Base-by-base conservation (phyloP, 2,888 invertebrate species). In the Tipula unca region DNA sequence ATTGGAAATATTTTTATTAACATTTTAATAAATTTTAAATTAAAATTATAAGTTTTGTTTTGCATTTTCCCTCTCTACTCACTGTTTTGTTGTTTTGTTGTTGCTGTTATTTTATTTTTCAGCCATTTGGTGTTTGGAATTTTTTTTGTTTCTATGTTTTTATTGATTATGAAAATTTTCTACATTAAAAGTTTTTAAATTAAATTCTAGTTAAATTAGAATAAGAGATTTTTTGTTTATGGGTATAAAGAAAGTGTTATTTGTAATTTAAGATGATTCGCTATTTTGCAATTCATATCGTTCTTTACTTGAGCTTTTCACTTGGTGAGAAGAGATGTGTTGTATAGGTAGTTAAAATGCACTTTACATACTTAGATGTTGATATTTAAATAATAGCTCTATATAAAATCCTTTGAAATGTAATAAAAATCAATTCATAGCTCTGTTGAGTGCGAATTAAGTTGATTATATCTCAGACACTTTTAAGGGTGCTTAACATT, bases 1-100 rank as follows among this genome's bases (percentile, higher is more conserved):
- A 69, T 69, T 69, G 69, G 25, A 69, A 69, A 69, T 69, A 69
- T 69, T 69, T 69, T 69, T 69, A 69, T 69, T 69, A 69, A 69
- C 69, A 69, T 69, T 69, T 69, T 69, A 69, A 69, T 69, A 69
- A 69, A 69, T 69, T 69, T 69, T 69, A 69, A 69, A 69, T 69
- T 25, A 20, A 25, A 69, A 69, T 69, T 69, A 13, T 2, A 25
- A 8, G 25, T 69, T 48, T 48, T 48, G 48, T 39, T 39, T 39
- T 17, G 48, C 1, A 32, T 32, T 32, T 32, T 1, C 6, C 3
- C 17, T 48, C 3, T 48, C 3, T 10, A 25, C 69, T 69, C 69
- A 25, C 3, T 48, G n/a, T 17, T 5, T 48, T 48, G 48, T 14
- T 39, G 10, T 39, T 39, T 32, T 17, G 25, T 25, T 8, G 10